phyloP scores from a whole-genome alignment of 2,888 invertebrate genomes.

The Eupithecia exiguata region DNA sequence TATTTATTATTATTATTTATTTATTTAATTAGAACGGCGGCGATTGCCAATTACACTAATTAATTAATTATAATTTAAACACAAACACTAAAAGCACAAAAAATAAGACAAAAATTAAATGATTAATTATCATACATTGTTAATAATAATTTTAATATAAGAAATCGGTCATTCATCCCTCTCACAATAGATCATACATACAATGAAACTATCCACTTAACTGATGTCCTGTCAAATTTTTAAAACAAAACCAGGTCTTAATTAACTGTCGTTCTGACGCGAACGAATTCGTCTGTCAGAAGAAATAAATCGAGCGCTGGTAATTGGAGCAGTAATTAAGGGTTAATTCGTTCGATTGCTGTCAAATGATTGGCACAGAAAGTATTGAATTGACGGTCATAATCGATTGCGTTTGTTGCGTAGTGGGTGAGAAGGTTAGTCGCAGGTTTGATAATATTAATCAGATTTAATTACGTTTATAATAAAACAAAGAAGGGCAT shows the following conservation, averaged over 20 bases:
- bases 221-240: neutral
- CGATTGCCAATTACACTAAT: too few species aligned
- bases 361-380: conserved; percentile 3
- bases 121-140: too few species aligned
- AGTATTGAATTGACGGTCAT: conserved; percentile 5
- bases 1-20: too few species aligned
- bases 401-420: neutral
- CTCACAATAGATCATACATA: too few species aligned
- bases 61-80: too few species aligned
- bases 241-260: conserved; percentile 14
- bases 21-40: too few species aligned
- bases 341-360: conserved; percentile 15
- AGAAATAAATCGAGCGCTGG: conserved; percentile 26
- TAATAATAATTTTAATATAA: too few species aligned
- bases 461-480: neutral
- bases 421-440: neutral
- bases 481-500: too few species aligned
- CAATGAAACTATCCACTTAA: neutral
- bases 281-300: conserved; percentile 22
- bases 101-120: too few species aligned
- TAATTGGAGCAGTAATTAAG: conserved; percentile 13
- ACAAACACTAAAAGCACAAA: too few species aligned
- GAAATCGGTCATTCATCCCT: too few species aligned
- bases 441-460: neutral
- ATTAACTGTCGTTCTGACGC: conserved; percentile 28